Conservation (phyloP, 92 coral and sea anemone species). For the Pocillopora meandrina region DNA sequence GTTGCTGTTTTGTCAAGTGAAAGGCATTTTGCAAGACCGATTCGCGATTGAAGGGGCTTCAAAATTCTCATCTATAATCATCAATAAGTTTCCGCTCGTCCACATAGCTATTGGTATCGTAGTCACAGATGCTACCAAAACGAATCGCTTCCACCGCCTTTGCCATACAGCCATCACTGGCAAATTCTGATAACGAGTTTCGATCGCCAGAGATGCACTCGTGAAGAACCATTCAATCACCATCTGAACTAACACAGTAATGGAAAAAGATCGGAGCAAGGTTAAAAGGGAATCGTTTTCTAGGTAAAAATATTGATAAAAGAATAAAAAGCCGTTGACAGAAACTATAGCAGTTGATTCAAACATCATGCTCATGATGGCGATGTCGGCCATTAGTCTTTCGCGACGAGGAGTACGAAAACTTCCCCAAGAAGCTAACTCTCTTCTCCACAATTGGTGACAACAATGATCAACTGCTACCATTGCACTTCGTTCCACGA, state of each 20-base stretch:
- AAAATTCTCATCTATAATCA: not conserved
- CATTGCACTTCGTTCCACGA: conserved; percentile 30
- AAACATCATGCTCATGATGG: conserved; percentile 45
- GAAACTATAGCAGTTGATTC: conserved; percentile 37
- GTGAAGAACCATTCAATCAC: conserved; percentile 35
- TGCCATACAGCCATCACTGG: conserved; percentile 30
- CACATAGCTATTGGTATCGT: not conserved
- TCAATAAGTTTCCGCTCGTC: not conserved
- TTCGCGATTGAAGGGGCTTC: not conserved
- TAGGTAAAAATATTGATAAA: conserved; percentile 26
- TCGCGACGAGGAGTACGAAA: conserved; percentile 47
- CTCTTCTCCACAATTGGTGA: not conserved
- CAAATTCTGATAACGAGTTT: conserved; percentile 36
- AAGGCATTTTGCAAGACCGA: not conserved
- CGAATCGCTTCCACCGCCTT: conserved; percentile 15
- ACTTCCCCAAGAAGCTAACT: conserved; percentile 38
- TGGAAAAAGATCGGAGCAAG: not conserved
- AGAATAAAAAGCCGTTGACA: conserved; percentile 24
- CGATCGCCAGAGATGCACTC: conserved; percentile 29
- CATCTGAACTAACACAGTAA: not conserved
- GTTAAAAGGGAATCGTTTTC: not conserved
- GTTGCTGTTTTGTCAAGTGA: not conserved
- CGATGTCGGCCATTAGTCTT: conserved; percentile 42
- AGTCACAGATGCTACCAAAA: not conserved
- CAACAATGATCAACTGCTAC: conserved; percentile 16